Conservation (phyloP, 2,797 vertebrate species). For the Lutjanus campechanus region DNA sequence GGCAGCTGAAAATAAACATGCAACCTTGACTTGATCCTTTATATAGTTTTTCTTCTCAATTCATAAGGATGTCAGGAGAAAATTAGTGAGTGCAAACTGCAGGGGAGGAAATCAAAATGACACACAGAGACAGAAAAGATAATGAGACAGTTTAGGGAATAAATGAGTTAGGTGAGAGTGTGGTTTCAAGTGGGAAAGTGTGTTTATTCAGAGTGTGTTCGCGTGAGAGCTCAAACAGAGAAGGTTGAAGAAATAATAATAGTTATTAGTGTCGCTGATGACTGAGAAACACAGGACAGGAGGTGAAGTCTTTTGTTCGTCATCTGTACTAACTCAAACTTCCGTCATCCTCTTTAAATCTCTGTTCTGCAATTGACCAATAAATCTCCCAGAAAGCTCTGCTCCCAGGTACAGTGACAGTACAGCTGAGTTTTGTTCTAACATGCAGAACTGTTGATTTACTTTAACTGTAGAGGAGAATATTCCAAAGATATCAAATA, state of each 20-base stretch:
- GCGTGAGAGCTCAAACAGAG: neutral
- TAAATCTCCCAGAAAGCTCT: no score
- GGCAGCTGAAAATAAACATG: no score
- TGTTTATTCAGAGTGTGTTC: neutral
- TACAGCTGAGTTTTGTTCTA: no score
- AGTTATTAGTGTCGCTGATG: neutral
- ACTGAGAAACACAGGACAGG: neutral
- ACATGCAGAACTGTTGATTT: no score
- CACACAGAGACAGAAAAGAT: conserved; percentile 1
- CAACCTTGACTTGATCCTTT: no score
- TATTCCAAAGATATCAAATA: no score
- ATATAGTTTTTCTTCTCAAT: neutral
- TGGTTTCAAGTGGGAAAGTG: neutral
- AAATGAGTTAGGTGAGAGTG: neutral
- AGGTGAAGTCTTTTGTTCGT: neutral
- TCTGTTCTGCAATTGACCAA: no score
- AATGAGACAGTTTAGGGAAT: conserved; percentile 16
- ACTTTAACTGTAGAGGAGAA: no score
- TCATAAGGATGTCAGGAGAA: neutral
- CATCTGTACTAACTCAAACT: neutral
- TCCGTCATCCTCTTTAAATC: no score
- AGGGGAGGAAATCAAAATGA: conserved; percentile 21
- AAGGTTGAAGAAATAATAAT: no score
- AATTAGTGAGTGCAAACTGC: neutral
- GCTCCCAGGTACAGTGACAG: no score